Percentiles rank a stretch among this genome's conserved stretches.
Conservation (phyloP, 2,888 invertebrate species). For the Cephus rjabovi region DNA sequence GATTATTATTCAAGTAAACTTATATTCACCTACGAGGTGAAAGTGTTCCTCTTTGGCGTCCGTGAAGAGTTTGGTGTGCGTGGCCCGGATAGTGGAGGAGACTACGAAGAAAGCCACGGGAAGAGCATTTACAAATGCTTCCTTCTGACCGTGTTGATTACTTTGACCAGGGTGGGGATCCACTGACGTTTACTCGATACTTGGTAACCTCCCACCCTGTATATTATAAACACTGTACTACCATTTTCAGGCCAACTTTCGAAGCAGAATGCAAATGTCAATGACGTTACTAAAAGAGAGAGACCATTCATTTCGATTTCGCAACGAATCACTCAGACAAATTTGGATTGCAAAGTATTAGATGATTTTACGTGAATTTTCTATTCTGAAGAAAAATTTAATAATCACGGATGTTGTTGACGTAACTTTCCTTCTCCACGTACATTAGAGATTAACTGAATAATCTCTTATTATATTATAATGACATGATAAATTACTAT, state of each 20-base stretch:
- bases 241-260: constrained; percentile 6
- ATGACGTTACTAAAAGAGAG: background rate
- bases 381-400: background rate
- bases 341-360: background rate
- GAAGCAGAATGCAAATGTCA: background rate
- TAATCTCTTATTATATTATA: background rate
- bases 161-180: background rate
- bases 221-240: background rate
- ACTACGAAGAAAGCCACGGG: background rate
- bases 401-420: background rate
- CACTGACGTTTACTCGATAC: background rate
- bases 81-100: constrained; percentile 2
- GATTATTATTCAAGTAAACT: constrained; percentile 5
- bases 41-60: constrained; percentile 7
- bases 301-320: background rate
- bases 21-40: constrained; percentile 10
- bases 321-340: background rate
- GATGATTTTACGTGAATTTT: background rate
- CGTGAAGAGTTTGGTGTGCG: constrained; percentile 10
- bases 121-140: constrained; percentile 3
- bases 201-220: background rate
- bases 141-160: background rate
- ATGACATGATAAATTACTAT: background rate
- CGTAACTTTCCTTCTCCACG: background rate
- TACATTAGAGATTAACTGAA: background rate